Evolutionary conservation across 2,113 vertebrate genomes (phyloP), one percentile per base, ranked within the genome.

Genomic region (Hypomesus transpacificus): DNA sequence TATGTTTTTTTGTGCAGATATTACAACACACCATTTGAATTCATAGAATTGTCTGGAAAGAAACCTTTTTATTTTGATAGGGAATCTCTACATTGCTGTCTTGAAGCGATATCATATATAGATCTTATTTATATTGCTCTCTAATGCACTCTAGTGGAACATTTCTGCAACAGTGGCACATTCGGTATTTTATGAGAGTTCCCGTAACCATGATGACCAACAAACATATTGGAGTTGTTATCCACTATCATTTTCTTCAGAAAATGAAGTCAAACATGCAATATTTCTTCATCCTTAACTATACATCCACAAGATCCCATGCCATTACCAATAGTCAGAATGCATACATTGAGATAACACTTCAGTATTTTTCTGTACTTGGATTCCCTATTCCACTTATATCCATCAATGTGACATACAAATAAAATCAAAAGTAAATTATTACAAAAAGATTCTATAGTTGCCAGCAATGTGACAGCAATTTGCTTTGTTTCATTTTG

Each of bases 121-220:
- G 39, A 13, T 46, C 39, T 46, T 46, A 46, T 11, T 46, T 46
- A 46, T 39, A 34, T 64, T n/a, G 14, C 70, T 77, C 71, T 80
- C 24, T 83, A 21, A 5, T 66, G 75, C 78, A 2, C 76, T 84
- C 86, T 87, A 75, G 82, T 86, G 85, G 84, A 75, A 17, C 66
- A 59, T 0, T 2, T 56, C 39, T 72, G 68, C 21, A 60, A 31
- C 52, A 62, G 22, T 60, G 66, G 21, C 26, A 61, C 22, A 61
- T 46, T 46, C 39, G 39, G 39, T 46, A 46, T 46, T 46, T 61
- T 16, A 61, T 16, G 31, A 34, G 2, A 20, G 69, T 57, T 9
- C 28, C 60, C 20, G 31, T 52, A 52, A 52, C 26, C 28, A 63
- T 21, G 1, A 46, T 46, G 39, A 46, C 39, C 39, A 46, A 46